Evolutionary conservation across 2,888 invertebrate genomes (phyloP).

Genomic region (Petrolisthes cinctipes): DNA sequence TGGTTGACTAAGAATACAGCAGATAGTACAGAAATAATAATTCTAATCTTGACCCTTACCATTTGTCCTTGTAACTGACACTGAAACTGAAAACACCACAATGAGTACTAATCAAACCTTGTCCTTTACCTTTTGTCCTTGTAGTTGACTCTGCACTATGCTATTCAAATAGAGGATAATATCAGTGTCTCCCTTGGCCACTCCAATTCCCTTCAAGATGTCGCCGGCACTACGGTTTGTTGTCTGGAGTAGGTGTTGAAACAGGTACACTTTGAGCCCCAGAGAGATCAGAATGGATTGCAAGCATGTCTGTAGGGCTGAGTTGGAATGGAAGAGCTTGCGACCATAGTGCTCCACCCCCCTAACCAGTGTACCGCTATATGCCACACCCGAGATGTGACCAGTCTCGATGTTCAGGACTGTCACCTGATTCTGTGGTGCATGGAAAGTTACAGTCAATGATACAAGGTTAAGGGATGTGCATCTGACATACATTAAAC

Average conservation of each 20-base stretch:
- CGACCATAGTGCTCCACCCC: conserved; percentile 56
- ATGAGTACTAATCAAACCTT: conserved; percentile 9
- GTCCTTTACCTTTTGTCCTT: conserved; percentile 7
- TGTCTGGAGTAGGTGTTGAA: conserved; percentile 43
- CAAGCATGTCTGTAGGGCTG: conserved; percentile 55
- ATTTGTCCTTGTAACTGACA: too few species aligned
- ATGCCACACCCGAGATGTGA: conserved; percentile 67
- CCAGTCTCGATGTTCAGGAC: conserved; percentile 67
- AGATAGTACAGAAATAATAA: too few species aligned
- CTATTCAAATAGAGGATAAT: conserved; percentile 45
- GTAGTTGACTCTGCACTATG: conserved; percentile 37
- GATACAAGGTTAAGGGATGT: not conserved
- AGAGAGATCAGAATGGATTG: conserved; percentile 55
- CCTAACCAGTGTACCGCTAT: conserved; percentile 66
- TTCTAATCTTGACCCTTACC: too few species aligned
- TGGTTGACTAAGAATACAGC: too few species aligned
- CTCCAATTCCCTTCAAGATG: conserved; percentile 55
- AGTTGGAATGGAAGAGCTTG: conserved; percentile 47
- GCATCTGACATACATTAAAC: not conserved
- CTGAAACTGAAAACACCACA: not conserved
- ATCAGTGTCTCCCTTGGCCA: conserved; percentile 56
- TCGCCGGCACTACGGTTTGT: conserved; percentile 52
- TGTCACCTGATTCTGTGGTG: conserved; percentile 67
- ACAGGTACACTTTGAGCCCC: conserved; percentile 61
- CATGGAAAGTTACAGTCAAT: conserved; percentile 8